Evolutionary conservation across 2,888 invertebrate genomes (phyloP).

Genomic region (Synanthedon vespiformis): DNA sequence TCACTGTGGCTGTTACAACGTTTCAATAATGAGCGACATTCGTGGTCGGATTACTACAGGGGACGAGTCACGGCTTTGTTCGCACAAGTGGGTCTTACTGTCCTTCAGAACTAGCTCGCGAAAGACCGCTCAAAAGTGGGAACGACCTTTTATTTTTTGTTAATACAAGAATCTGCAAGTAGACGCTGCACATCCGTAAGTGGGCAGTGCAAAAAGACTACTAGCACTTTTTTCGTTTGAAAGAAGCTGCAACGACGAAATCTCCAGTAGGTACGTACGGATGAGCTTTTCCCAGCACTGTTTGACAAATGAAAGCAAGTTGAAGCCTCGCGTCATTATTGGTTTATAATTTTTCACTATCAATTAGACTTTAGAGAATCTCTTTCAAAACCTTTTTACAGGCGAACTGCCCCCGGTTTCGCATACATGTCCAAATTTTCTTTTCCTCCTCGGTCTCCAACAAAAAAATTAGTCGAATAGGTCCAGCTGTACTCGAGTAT

Average conservation of each 20-base stretch:
- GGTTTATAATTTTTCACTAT: no score
- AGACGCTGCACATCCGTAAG: background rate
- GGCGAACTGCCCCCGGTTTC: no score
- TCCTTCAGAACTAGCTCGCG: constrained; percentile 7
- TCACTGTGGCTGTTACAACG: constrained; percentile 21
- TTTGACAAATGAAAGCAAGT: no score
- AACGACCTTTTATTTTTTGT: background rate
- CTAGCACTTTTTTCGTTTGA: background rate
- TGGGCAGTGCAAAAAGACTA: background rate
- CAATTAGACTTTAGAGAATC: no score
- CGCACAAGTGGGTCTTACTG: constrained; percentile 47
- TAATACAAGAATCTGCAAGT: background rate
- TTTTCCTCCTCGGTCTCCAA: no score
- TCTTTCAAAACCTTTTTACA: no score
- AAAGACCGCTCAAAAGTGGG: background rate
- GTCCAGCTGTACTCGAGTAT: no score
- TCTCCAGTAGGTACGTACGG: no score
- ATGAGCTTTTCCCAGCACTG: no score
- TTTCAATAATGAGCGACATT: constrained; percentile 23
- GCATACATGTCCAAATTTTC: no score
- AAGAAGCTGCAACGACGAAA: background rate
- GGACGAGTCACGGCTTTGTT: constrained; percentile 40
- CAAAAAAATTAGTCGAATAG: no score
- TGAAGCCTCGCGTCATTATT: no score
- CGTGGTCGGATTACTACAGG: constrained; percentile 31